Conservation (phyloP, 2,797 vertebrate genomes). For the Tragelaphus oryx region DNA sequence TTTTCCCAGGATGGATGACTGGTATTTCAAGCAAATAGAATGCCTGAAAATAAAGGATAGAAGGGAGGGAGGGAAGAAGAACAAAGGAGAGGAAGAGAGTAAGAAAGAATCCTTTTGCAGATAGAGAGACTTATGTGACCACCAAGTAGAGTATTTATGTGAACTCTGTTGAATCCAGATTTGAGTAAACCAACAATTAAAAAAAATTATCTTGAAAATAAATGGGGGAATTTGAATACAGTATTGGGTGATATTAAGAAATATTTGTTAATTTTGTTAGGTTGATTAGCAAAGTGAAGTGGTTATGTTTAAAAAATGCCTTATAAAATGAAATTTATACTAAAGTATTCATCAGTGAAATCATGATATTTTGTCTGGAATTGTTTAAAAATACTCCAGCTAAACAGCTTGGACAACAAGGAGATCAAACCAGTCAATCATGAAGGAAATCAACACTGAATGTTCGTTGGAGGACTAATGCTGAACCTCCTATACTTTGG, state of each 20-base stretch:
- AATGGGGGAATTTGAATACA: neutral
- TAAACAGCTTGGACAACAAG: neutral
- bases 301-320: neutral
- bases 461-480: neutral
- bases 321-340: neutral
- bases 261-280: neutral
- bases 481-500: neutral
- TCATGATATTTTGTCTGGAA: neutral
- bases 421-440: neutral
- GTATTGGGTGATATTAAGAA: neutral
- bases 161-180: neutral
- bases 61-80: too few relatives aligned
- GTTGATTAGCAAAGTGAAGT: neutral
- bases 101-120: neutral
- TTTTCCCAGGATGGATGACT: neutral
- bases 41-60: neutral
- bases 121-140: neutral
- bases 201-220: neutral
- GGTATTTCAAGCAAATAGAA: neutral
- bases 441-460: neutral
- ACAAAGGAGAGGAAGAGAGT: neutral
- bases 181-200: neutral
- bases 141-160: neutral
- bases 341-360: neutral
- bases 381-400: neutral